Base-by-base conservation (phyloP, 1,140 invertebrate genomes). In the Rhopalosiphum padi region DNA sequence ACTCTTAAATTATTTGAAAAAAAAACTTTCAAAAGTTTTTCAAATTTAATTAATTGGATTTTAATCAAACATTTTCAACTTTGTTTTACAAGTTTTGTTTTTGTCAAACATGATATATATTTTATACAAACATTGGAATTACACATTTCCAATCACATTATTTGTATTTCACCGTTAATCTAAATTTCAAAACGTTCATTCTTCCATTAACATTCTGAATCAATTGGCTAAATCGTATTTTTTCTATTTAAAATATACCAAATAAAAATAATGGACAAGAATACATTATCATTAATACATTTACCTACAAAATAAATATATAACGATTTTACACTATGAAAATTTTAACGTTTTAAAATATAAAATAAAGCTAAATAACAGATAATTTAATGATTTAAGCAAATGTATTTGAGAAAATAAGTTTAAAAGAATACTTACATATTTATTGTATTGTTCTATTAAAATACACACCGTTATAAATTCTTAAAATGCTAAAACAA, bases 91-190 rank as follows among this genome's bases (percentile, higher is more conserved):
- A 77, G 60, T 77, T 77, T 77, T 77, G 30, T n/a, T n/a, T 77
- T 4, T 77, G 60, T 77, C 60, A 77, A 77, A 77, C 30, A 77
- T 77, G 11, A 77, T n/a, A n/a, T 77, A n/a, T 86, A 46, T 6
- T 86, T 41, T 87, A 48, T 35, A n/a, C 85, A 87, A 87, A 87
- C 43, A 48, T 87, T 30, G 46, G n/a, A 87, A 48, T 41, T 87
- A 87, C 46, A 51, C 46, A 48, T 87, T 87, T 87, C 46, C 86
- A 87, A 87, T 48, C 85, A 46, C 46, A n/a, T 46, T 87, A 48
- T 48, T 87, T 87, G 11, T 87, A 23, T 48, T 51, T 48, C 43
- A 87, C 2, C 43, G 85, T 41, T 48, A 48, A 48, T 48, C 46
- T 87, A 87, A 46, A 48, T 48, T 87, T 87, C 30, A 87, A 48